Evolutionary conservation across 2,888 invertebrate genomes (phyloP).

Genomic region (Clivina fossor): DNA sequence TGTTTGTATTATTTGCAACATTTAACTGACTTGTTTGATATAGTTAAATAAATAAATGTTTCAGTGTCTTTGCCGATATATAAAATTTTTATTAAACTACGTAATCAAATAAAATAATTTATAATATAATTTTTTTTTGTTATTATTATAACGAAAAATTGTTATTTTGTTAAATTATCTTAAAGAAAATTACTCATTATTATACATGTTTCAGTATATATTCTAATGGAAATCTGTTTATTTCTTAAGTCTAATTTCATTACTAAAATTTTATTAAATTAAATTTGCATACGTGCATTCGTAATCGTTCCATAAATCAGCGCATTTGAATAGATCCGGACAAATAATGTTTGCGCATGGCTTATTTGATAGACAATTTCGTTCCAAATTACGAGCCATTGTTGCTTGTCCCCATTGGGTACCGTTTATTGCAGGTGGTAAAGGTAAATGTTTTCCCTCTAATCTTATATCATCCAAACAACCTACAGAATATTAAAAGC

Average conservation of each 20-base stretch:
- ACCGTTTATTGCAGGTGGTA: conserved; percentile 93
- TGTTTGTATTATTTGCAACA: too few species aligned
- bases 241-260: conserved; percentile 26
- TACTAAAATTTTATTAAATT: background rate
- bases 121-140: too few species aligned
- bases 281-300: conserved; percentile 90
- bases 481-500: conserved; percentile 54
- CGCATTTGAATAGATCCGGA: conserved; percentile 90
- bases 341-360: conserved; percentile 95
- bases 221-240: background rate
- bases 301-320: conserved; percentile 96
- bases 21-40: too few species aligned
- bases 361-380: conserved; percentile 92
- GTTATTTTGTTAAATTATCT: conserved; percentile 13
- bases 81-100: conserved; percentile 12
- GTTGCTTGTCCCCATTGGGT: conserved; percentile 96
- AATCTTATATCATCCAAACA: conserved; percentile 83
- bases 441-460: conserved; percentile 91
- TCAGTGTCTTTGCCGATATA: conserved; percentile 50
- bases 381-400: conserved; percentile 88
- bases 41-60: conserved; percentile 37
- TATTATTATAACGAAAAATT: conserved; percentile 14
- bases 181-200: background rate
- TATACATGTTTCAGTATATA: too few species aligned
- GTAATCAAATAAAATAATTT: conserved; percentile 9